These are phyloP conservation scores for Phalacrocorax aristotelis DNA, from an alignment of 2,113 vertebrate genomes.

Conservation along the genomic window DNA sequence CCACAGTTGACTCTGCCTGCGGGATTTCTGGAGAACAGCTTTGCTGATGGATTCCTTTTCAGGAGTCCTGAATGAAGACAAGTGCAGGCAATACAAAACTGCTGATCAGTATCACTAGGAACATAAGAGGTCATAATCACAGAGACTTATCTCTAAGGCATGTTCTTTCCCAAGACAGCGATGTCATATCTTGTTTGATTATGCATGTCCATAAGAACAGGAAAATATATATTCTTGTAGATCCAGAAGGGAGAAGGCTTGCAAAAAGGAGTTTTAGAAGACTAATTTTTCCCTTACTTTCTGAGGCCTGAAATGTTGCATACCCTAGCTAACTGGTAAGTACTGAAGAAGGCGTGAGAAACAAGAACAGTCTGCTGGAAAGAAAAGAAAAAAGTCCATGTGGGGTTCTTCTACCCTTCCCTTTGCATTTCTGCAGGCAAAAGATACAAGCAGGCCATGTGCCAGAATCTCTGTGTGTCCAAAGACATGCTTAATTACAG, in stretches of 20 bases:
- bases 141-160: not conserved
- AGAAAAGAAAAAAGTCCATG: not conserved
- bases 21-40: constrained; percentile 80
- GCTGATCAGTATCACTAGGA: not conserved
- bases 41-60: constrained; percentile 85
- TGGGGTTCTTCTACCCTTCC: not conserved
- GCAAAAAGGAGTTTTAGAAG: not conserved
- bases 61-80: constrained; percentile 74
- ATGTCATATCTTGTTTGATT: not conserved
- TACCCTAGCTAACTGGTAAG: not conserved
- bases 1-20: constrained; percentile 83
- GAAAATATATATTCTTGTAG: not conserved
- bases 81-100: not conserved
- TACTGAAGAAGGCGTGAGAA: not conserved
- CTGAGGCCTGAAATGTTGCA: not conserved
- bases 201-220: not conserved
- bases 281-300: not conserved
- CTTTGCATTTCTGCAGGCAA: not conserved
- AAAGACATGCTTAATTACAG: not conserved
- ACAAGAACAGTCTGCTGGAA: not conserved
- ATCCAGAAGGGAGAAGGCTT: not conserved
- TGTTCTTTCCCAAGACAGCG: not conserved
- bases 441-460: not conserved
- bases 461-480: not conserved
- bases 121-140: not conserved